Percentiles rank a stretch among this genome's conserved stretches.
Conservation (phyloP, 2,888 invertebrate species). For the Agapostemon virescens region DNA sequence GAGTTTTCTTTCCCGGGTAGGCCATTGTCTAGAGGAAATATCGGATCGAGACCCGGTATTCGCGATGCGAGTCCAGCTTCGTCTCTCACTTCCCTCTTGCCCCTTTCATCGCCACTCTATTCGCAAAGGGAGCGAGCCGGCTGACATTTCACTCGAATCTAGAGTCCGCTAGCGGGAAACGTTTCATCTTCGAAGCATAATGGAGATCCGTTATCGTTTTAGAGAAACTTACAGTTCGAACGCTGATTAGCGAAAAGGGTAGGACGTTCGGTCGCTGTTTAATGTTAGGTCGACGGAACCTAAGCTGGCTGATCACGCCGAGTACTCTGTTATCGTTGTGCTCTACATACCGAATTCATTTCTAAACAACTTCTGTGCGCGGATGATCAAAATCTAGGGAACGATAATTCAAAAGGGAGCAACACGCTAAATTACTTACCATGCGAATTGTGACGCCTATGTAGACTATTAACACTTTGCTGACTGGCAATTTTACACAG, state of each 20-base stretch:
- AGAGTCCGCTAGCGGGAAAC: slow-evolving; percentile 31
- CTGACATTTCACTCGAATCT: slow-evolving; percentile 72
- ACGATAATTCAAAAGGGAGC: too few species aligned
- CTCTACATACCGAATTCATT: not conserved
- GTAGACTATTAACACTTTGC: too few species aligned
- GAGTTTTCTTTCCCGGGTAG: slow-evolving; percentile 43
- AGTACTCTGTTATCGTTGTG: not conserved
- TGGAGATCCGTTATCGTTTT: slow-evolving; percentile 21
- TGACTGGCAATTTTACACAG: too few species aligned
- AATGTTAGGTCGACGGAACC: not conserved
- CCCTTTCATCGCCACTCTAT: slow-evolving; percentile 48
- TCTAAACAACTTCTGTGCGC: too few species aligned
- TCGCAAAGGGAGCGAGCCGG: slow-evolving; percentile 57
- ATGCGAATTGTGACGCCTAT: too few species aligned
- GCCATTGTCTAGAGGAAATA: slow-evolving; percentile 58
- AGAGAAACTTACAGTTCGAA: not conserved
- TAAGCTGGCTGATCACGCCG: not conserved
- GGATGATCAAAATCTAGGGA: too few species aligned
- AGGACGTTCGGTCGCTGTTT: slow-evolving; percentile 9
- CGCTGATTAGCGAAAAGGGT: slow-evolving; percentile 10
- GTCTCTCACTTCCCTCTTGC: slow-evolving; percentile 51
- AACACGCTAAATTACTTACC: too few species aligned
- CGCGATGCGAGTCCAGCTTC: slow-evolving; percentile 45
- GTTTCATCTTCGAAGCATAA: slow-evolving; percentile 30
- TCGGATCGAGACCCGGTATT: slow-evolving; percentile 48